Evolutionary conservation across 2,888 invertebrate species (phyloP).

Genomic region (Halictus quadricinctus): DNA sequence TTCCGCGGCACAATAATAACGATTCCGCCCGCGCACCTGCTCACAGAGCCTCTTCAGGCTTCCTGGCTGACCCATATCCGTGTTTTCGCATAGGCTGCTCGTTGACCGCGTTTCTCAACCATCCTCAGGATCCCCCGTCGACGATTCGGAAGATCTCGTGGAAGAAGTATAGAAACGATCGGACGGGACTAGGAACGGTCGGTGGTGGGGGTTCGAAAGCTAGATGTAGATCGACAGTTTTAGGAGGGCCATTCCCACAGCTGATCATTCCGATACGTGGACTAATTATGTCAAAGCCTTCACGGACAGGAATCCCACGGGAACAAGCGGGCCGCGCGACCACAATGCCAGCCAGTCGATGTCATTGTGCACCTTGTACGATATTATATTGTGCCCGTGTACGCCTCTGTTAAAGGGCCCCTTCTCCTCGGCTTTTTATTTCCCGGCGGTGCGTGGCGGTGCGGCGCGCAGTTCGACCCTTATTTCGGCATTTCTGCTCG

Average conservation of each 20-base stretch:
- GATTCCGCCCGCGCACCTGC: constrained; percentile 79
- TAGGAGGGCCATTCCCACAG: constrained; percentile 73
- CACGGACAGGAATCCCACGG: constrained; percentile 76
- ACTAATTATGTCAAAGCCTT: constrained; percentile 79
- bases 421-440: constrained; percentile 61
- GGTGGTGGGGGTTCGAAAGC: neutral
- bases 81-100: constrained; percentile 63
- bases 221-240: constrained; percentile 60
- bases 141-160: neutral
- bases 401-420: constrained; percentile 66
- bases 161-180: neutral
- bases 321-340: constrained; percentile 76
- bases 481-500: constrained; percentile 34
- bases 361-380: constrained; percentile 80
- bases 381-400: constrained; percentile 73
- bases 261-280: constrained; percentile 79
- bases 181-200: neutral
- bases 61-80: constrained; percentile 70
- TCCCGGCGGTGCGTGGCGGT: constrained; percentile 52
- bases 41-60: constrained; percentile 33
- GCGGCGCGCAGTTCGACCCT: constrained; percentile 46
- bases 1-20: constrained; percentile 74
- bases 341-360: constrained; percentile 76
- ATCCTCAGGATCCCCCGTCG: neutral
- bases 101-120: neutral